These are phyloP conservation scores for Ceratoteleas bidentatus DNA, from an alignment of 1,140 invertebrate species.

Conservation along the genomic window DNA sequence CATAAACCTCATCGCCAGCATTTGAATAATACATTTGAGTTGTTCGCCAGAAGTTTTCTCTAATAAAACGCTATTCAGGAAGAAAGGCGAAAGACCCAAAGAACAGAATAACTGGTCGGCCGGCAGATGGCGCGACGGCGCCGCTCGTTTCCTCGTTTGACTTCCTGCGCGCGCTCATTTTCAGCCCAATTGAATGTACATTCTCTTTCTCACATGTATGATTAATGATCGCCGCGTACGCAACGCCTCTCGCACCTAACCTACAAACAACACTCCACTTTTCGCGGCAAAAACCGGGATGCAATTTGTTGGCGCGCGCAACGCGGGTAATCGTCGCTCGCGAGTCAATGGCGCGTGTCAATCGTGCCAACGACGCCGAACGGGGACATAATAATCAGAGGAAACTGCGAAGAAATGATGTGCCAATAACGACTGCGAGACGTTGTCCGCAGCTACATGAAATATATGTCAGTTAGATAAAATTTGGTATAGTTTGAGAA, in stretches of 20 bases:
- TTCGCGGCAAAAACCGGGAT: slow-evolving; percentile 42
- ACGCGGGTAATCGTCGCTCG: slow-evolving; percentile 11
- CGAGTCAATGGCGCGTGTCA: slow-evolving; percentile 60
- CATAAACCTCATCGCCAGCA: too few species aligned
- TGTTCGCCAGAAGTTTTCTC: too few species aligned
- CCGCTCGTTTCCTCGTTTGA: slow-evolving; percentile 29
- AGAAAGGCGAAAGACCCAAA: neutral
- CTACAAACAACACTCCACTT: slow-evolving; percentile 59
- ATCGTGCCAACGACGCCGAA: slow-evolving; percentile 48
- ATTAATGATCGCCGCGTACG: slow-evolving; percentile 38
- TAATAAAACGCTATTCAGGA: too few species aligned
- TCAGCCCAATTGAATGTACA: slow-evolving; percentile 51
- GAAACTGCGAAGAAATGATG: slow-evolving; percentile 35
- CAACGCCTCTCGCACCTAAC: slow-evolving; percentile 56
- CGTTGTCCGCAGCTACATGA: too few species aligned
- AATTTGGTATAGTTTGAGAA: too few species aligned
- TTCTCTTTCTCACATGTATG: slow-evolving; percentile 58
- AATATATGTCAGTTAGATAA: too few species aligned
- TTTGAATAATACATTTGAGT: too few species aligned
- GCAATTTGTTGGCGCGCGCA: slow-evolving; percentile 45
- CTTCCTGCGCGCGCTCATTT: slow-evolving; percentile 45
- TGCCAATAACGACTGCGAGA: slow-evolving; percentile 29
- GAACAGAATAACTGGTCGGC: neutral
- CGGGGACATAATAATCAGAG: slow-evolving; percentile 43
- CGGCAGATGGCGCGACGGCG: slow-evolving; percentile 21